Base-by-base conservation (phyloP, 2,888 invertebrate species). In the Rotaria sp. region DNA sequence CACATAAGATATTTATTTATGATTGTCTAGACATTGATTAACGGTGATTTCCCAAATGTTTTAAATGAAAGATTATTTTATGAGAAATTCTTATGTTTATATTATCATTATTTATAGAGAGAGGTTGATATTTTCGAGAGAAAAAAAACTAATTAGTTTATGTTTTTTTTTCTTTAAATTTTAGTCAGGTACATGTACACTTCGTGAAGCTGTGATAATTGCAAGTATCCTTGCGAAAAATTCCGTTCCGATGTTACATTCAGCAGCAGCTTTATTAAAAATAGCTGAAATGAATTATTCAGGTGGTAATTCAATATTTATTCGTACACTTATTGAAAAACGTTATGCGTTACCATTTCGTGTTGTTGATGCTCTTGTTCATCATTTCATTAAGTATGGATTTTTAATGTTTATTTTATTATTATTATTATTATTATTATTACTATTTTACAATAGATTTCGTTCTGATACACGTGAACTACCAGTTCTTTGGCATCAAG, bases 231-330 rank as follows among this genome's bases (percentile, higher is more conserved):
- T 99, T 86, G 94, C 95, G 0, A 94, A 95, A 88, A 95, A 94
- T 91, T 96, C 96, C 0, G 95, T 99, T 84, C 98, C 98, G 0
- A 94, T 96, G 86, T 92, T 97, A 50, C 97, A 99, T 92, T 96
- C 98, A 0, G 95, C 96, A 55, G 97, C 97, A 3, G 96, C 97
- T 50, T 93, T 99, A 90, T 92, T 97, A 50, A 96, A 96, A 92
- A 95, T 99, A 87, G 96, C 97, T 75, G 96, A 97, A 92, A 97
- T 98, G 97, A 96, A 95, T 89, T 97, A 97, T 90, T 95, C 94
- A 45, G 98, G 98, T 4, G 96, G 97, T 0, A 97, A 95, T 91
- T 97, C 96, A 55, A 95, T 98, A 89, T 96, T 99, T 90, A 93
- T 99, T 86, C 93, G 96, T 87, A 95, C 96, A 90, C 94, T 99